A percentile compares a stretch with the other conserved stretches of the same genome.
phyloP scores from a whole-genome alignment of 2,113 vertebrate genomes.

The human region GRCh38 chr9:135977001-135977500 shows the following conservation, averaged over 20 bases:
- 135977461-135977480: neutral
- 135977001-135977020: neutral
- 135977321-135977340: neutral
- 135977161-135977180: neutral
- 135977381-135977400: fast-evolving
- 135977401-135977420: too few relatives aligned
- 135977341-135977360: too few relatives aligned
- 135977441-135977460: too few relatives aligned
- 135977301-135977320: neutral
- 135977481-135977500: fast-evolving
- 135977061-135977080: too few relatives aligned
- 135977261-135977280: too few relatives aligned
- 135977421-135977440: too few relatives aligned
- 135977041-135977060: neutral
- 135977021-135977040: neutral
- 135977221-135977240: too few relatives aligned
- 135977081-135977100: neutral
- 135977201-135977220: neutral
- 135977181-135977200: neutral
- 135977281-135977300: neutral
- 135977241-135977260: neutral
- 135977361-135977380: neutral
- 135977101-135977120: neutral
- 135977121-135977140: neutral
- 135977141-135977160: neutral